Evolutionary conservation across 1,140 invertebrate genomes (phyloP).

Genomic region (Drosophila virilis): DNA sequence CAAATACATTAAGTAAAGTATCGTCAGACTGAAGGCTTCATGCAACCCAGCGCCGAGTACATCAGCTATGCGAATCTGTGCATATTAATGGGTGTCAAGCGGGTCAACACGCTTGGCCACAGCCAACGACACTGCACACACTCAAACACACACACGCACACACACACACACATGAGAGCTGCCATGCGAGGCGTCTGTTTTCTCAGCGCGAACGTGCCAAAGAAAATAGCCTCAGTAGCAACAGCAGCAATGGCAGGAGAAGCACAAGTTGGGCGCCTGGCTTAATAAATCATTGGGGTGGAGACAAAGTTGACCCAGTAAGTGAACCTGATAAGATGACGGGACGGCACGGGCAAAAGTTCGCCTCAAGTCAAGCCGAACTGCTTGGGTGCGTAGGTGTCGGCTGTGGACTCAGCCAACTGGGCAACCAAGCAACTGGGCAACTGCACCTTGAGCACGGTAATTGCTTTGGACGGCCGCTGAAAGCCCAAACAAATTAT

Average conservation of each 20-base stretch:
- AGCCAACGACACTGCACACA: neutral
- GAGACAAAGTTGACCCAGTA: slow-evolving; percentile 65
- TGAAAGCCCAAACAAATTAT: slow-evolving; percentile 78
- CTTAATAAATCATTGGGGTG: slow-evolving; percentile 59
- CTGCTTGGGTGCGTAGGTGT: slow-evolving; percentile 49
- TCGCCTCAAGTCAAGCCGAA: slow-evolving; percentile 63
- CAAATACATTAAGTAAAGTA: slow-evolving; percentile 12
- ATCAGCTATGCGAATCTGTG: slow-evolving; percentile 33
- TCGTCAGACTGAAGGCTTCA: neutral
- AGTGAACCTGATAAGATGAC: slow-evolving; percentile 49
- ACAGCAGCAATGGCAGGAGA: slow-evolving; percentile 1
- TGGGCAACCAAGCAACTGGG: neutral
- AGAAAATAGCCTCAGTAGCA: slow-evolving; percentile 55
- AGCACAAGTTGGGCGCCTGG: neutral
- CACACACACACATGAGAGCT: slow-evolving; percentile 10
- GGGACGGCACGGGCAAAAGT: slow-evolving; percentile 37
- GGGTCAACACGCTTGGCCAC: slow-evolving; percentile 32
- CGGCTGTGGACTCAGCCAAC: neutral
- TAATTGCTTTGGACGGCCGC: slow-evolving; percentile 76
- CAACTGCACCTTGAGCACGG: slow-evolving; percentile 47
- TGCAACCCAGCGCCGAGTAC: neutral
- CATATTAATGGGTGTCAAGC: slow-evolving; percentile 39
- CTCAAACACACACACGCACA: neutral
- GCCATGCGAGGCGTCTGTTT: slow-evolving; percentile 42
- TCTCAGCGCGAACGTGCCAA: slow-evolving; percentile 58